Conservation (phyloP, 2,113 vertebrate species). For the Chloroceryle aenea region DNA sequence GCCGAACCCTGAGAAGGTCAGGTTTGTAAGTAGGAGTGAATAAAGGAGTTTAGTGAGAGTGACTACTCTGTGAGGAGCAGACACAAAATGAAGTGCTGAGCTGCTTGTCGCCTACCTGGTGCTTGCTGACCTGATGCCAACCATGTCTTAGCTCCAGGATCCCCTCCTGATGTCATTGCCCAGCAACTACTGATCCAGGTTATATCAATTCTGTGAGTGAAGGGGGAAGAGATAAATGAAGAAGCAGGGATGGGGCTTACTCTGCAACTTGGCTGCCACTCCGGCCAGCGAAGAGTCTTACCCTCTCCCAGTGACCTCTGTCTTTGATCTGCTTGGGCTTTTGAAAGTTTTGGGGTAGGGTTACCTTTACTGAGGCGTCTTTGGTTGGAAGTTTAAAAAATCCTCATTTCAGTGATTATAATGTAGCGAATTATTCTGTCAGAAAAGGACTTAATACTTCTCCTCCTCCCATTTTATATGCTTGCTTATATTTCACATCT, state of each 20-base stretch:
- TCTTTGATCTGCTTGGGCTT: neutral
- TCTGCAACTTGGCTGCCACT: accelerated
- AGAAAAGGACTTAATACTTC: neutral
- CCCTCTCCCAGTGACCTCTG: neutral
- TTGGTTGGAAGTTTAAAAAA: neutral
- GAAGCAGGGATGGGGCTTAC: neutral
- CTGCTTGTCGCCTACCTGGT: accelerated
- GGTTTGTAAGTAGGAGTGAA: neutral
- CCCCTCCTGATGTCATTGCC: neutral
- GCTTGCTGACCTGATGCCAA: neutral
- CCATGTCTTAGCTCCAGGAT: neutral
- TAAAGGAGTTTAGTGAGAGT: neutral
- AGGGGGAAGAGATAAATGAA: neutral
- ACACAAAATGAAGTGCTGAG: neutral
- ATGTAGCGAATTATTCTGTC: neutral
- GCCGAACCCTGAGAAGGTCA: neutral
- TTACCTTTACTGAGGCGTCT: neutral
- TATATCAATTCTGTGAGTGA: accelerated
- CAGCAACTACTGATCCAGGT: neutral
- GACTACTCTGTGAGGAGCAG: neutral
- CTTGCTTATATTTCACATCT: no score
- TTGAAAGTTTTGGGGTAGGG: neutral
- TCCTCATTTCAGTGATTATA: neutral
- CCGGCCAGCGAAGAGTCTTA: neutral
- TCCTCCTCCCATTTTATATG: neutral